These are phyloP conservation scores for Pseudotriccus pelzelni DNA, from an alignment of 2,797 vertebrate genomes.

Conservation along the genomic window DNA sequence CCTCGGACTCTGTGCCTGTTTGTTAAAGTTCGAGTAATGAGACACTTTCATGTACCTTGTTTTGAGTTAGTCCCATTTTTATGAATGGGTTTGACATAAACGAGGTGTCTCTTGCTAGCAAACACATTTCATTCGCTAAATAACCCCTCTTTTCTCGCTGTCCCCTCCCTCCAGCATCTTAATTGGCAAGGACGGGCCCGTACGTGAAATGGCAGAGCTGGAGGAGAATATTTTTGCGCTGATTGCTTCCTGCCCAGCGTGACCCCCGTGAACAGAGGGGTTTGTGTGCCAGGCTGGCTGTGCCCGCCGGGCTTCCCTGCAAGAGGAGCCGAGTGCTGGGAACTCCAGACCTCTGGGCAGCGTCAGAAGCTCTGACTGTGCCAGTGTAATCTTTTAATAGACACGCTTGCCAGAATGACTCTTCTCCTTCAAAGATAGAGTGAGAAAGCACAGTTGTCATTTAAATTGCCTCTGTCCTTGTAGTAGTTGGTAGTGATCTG, in stretches of 20 bases:
- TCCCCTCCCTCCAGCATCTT: not conserved
- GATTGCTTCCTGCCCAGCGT: not conserved
- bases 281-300: not conserved
- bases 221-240: too few relatives aligned
- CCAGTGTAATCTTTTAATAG: conserved; percentile 61
- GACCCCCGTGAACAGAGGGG: not conserved
- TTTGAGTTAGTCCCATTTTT: conserved; percentile 9
- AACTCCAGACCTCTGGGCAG: conserved; percentile 38
- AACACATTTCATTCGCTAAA: not conserved
- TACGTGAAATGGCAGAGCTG: too few relatives aligned
- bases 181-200: too few relatives aligned
- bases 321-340: conserved; percentile 33
- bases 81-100: not conserved
- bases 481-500: conserved; percentile 39
- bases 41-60: not conserved
- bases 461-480: conserved; percentile 57
- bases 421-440: conserved; percentile 32
- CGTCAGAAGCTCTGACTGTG: conserved; percentile 39
- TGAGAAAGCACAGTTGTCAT: conserved; percentile 50
- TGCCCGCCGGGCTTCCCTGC: conserved; percentile 9
- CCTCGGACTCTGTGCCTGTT: not conserved
- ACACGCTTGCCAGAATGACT: conserved; percentile 45
- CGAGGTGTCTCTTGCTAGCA: not conserved
- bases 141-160: not conserved
- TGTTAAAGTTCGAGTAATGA: not conserved